phyloP scores from a whole-genome alignment of 2,113 vertebrate species.

The Chionomys nivalis region DNA sequence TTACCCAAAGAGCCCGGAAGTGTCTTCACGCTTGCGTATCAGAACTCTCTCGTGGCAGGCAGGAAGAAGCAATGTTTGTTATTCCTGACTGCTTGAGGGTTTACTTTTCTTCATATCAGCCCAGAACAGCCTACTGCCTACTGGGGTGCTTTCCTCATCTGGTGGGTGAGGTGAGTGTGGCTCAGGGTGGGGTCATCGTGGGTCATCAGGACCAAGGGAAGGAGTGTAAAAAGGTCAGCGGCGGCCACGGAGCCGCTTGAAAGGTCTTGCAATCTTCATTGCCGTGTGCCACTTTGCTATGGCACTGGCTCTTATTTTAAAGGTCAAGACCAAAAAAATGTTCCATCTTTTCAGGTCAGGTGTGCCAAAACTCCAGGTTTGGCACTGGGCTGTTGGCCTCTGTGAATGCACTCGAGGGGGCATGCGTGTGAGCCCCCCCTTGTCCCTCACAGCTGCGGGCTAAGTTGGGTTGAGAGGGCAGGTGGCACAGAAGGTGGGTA shows the following conservation, averaged over 20 bases:
- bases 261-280: neutral
- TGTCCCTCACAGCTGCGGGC: constrained; percentile 38
- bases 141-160: rapidly evolving
- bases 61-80: neutral
- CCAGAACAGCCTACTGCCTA: rapidly evolving
- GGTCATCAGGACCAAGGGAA: neutral
- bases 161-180: neutral
- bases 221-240: neutral
- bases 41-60: neutral
- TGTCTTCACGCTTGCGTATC: neutral
- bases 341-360: constrained; percentile 43
- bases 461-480: constrained; percentile 48
- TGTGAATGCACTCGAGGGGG: neutral
- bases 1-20: neutral
- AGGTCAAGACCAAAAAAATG: constrained; percentile 19
- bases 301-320: constrained; percentile 28
- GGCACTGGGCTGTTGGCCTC: neutral
- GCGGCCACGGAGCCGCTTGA: neutral
- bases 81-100: neutral
- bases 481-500: constrained; percentile 66
- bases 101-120: rapidly evolving
- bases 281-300: neutral
- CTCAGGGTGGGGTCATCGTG: neutral
- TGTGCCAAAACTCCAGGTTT: constrained; percentile 31
- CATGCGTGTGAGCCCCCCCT: neutral